Conservation (phyloP, 2,888 invertebrate genomes). For the Netelia fuscicornis region DNA sequence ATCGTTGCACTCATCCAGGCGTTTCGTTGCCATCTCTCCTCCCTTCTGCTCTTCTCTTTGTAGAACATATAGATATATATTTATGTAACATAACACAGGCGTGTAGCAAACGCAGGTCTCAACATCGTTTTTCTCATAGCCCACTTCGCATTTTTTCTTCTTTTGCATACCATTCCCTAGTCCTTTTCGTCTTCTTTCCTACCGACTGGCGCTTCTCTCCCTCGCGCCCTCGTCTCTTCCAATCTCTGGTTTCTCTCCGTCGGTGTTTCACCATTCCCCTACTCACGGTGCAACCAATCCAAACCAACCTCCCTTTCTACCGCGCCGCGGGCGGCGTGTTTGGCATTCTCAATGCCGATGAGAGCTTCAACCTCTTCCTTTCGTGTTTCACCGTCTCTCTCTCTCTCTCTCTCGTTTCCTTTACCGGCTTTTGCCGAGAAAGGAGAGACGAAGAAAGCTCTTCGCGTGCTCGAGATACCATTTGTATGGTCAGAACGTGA, state of each 20-base stretch:
- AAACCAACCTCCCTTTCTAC: slow-evolving; percentile 45
- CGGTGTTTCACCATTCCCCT: slow-evolving; percentile 5
- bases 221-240: slow-evolving; percentile 10
- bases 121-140: slow-evolving; percentile 38
- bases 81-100: background rate
- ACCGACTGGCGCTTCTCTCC: slow-evolving; percentile 29
- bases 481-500: slow-evolving; percentile 65
- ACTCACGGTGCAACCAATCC: slow-evolving; percentile 23
- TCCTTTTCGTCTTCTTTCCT: slow-evolving; percentile 27
- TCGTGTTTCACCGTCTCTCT: background rate
- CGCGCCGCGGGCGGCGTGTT: slow-evolving; percentile 62
- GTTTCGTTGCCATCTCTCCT: slow-evolving; percentile 53
- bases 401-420: background rate
- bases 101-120: slow-evolving; percentile 33
- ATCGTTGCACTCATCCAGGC: slow-evolving; percentile 66
- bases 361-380: slow-evolving; percentile 17
- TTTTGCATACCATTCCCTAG: slow-evolving; percentile 19
- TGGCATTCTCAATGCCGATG: slow-evolving; percentile 64
- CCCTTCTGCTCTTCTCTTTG: slow-evolving; percentile 13
- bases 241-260: slow-evolving; percentile 39
- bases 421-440: background rate
- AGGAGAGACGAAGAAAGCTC: slow-evolving; percentile 20
- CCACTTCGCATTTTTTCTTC: slow-evolving; percentile 10
- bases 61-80: too few relatives aligned
- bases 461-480: slow-evolving; percentile 35